These are phyloP conservation scores for Neodontobutis hainanensis DNA, from an alignment of 2,113 vertebrate genomes.

Conservation along the genomic window DNA sequence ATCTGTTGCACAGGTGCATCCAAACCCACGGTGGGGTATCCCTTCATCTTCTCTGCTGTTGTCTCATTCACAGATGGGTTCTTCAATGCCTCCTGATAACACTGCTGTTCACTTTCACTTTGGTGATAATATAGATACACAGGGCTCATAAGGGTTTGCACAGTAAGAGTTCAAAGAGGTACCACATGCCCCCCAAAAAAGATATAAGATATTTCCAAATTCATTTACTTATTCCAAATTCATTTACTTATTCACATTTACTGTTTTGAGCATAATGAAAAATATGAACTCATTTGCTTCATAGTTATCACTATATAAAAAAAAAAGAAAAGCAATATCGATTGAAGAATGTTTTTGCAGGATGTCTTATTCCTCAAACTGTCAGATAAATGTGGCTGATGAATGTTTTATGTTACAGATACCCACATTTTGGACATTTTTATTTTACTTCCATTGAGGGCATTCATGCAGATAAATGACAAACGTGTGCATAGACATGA, in stretches of 20 bases:
- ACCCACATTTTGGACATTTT: background rate
- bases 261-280: conserved; percentile 39
- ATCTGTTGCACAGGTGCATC: conserved; percentile 53
- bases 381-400: background rate
- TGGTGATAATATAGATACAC: conserved; percentile 56
- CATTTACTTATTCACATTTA: background rate
- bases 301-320: conserved; percentile 30
- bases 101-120: conserved; percentile 59
- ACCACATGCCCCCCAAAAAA: too few species aligned
- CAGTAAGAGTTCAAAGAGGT: conserved; percentile 17
- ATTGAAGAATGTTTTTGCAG: too few species aligned
- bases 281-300: conserved; percentile 30
- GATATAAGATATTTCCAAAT: too few species aligned
- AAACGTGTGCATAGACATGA: background rate
- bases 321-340: too few species aligned
- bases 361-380: too few species aligned
- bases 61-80: conserved; percentile 39
- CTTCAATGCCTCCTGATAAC: conserved; percentile 39
- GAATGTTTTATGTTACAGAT: background rate
- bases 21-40: conserved; percentile 21
- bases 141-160: conserved; percentile 64
- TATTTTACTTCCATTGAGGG: background rate
- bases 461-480: background rate
- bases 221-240: too few species aligned
- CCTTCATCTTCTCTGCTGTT: conserved; percentile 35